These are phyloP conservation scores for Drosophila parthenogenetica DNA, from an alignment of 2,888 invertebrate species.

Conservation along the genomic window DNA sequence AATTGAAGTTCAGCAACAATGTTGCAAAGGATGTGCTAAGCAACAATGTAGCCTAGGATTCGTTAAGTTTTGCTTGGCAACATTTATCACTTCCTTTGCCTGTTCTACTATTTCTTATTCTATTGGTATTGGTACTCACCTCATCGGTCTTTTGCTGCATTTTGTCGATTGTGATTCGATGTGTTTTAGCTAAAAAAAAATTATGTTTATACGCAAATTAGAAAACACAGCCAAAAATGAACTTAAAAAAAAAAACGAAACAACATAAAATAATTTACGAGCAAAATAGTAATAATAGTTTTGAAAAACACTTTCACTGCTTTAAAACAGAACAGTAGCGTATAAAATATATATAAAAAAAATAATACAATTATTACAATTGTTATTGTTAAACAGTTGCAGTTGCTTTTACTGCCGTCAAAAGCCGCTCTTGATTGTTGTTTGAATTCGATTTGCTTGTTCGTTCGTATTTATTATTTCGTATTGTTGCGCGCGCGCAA, in stretches of 20 bases:
- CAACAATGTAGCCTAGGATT: slow-evolving; percentile 39
- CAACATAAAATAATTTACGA: slow-evolving; percentile 20
- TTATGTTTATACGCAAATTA: slow-evolving; percentile 34
- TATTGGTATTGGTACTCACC: slow-evolving; percentile 50
- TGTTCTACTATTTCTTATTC: background rate
- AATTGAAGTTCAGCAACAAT: slow-evolving; percentile 40
- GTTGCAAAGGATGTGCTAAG: slow-evolving; percentile 38
- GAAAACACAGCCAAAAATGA: slow-evolving; percentile 42
- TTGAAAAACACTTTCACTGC: slow-evolving; percentile 54
- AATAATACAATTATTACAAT: slow-evolving; percentile 50
- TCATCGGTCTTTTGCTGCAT: slow-evolving; percentile 73
- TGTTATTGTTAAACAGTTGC: slow-evolving; percentile 42
- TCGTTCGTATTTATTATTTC: slow-evolving; percentile 7
- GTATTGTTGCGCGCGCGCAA: slow-evolving; percentile 53
- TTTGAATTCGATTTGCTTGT: background rate
- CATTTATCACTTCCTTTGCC: slow-evolving; percentile 1
- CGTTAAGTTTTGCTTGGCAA: background rate
- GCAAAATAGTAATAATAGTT: slow-evolving; percentile 12
- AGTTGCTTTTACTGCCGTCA: slow-evolving; percentile 23
- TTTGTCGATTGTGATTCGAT: slow-evolving; percentile 28
- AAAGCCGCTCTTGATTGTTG: slow-evolving; percentile 19
- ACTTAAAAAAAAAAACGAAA: slow-evolving; percentile 23
- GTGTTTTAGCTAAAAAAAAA: background rate
- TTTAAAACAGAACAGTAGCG: slow-evolving; percentile 37
- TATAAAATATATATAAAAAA: slow-evolving; percentile 16